A percentile compares a stretch with the other conserved stretches of the same genome.
These are phyloP conservation scores for Reinhardtius hippoglossoides DNA, from an alignment of 2,113 vertebrate species.

Conservation along the genomic window DNA sequence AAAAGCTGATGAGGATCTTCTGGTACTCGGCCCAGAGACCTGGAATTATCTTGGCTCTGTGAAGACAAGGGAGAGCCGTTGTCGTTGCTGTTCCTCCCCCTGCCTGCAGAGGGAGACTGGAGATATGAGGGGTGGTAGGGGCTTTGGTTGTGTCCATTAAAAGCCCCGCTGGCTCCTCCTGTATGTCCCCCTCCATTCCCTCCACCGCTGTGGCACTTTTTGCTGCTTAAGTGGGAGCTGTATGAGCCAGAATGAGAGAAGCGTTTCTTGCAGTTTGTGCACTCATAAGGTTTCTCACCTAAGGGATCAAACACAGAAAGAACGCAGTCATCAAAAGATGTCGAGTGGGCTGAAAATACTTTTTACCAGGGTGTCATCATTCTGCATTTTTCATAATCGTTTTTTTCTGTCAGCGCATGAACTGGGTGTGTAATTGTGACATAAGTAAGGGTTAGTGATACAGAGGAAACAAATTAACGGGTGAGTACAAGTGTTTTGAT, in stretches of 20 bases:
- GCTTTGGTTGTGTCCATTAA: slow-evolving; percentile 73
- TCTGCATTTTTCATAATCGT: slow-evolving; percentile 5
- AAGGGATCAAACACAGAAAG: slow-evolving; percentile 28
- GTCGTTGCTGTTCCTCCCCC: slow-evolving; percentile 67
- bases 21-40: slow-evolving; percentile 17
- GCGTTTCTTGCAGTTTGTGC: slow-evolving; percentile 86
- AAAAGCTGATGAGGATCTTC: slow-evolving; percentile 62
- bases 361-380: slow-evolving; percentile 18
- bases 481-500: slow-evolving; percentile 45
- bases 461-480: slow-evolving; percentile 54
- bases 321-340: slow-evolving; percentile 6
- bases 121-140: slow-evolving; percentile 72
- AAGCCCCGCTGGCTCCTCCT: slow-evolving; percentile 50
- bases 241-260: slow-evolving; percentile 89
- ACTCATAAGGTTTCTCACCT: slow-evolving; percentile 89
- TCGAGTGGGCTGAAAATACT: slow-evolving; percentile 20
- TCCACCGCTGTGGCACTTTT: slow-evolving; percentile 82
- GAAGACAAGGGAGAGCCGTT: slow-evolving; percentile 61
- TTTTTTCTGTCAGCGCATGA: slow-evolving; percentile 44
- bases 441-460: slow-evolving; percentile 57
- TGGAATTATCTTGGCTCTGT: slow-evolving; percentile 52
- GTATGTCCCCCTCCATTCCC: slow-evolving; percentile 52
- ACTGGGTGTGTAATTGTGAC: slow-evolving; percentile 54
- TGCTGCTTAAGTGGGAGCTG: slow-evolving; percentile 88
- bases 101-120: slow-evolving; percentile 70